Percentiles rank a stretch among this genome's conserved stretches.
phyloP scores from a whole-genome alignment of 2,888 invertebrate species.

The Eupithecia dodoneata region DNA sequence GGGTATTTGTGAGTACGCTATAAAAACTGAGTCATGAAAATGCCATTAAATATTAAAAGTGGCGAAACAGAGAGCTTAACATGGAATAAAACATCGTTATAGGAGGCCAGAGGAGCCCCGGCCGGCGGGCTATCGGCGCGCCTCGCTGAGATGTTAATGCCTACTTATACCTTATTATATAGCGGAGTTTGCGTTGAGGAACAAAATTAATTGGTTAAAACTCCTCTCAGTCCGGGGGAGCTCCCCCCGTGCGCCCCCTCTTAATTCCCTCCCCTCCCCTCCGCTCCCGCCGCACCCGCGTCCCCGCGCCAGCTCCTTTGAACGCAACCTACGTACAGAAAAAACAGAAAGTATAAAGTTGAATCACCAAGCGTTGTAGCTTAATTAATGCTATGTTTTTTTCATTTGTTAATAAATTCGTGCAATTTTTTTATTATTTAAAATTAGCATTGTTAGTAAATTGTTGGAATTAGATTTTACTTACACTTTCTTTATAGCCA shows the following conservation, averaged over 20 bases:
- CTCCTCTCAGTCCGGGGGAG: conserved; percentile 85
- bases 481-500: too few species aligned
- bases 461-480: too few species aligned
- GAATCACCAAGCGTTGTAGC: conserved; percentile 72
- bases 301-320: conserved; percentile 79
- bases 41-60: conserved; percentile 84
- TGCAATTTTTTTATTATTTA: neutral
- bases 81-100: conserved; percentile 82
- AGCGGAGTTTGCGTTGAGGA: conserved; percentile 85
- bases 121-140: conserved; percentile 82
- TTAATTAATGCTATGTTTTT: conserved; percentile 69
- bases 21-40: conserved; percentile 83
- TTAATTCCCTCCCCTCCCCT: conserved; percentile 76
- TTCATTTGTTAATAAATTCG: neutral
- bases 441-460: too few species aligned
- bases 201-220: conserved; percentile 86
- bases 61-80: conserved; percentile 84
- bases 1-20: conserved; percentile 80
- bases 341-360: conserved; percentile 85
- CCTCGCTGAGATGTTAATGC: conserved; percentile 75
- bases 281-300: conserved; percentile 57
- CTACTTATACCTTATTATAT: conserved; percentile 85
- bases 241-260: conserved; percentile 76
- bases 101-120: conserved; percentile 47
- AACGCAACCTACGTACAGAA: conserved; percentile 84